phyloP scores from a whole-genome alignment of 2,113 vertebrate species.

The Urocitellus parryii region DNA sequence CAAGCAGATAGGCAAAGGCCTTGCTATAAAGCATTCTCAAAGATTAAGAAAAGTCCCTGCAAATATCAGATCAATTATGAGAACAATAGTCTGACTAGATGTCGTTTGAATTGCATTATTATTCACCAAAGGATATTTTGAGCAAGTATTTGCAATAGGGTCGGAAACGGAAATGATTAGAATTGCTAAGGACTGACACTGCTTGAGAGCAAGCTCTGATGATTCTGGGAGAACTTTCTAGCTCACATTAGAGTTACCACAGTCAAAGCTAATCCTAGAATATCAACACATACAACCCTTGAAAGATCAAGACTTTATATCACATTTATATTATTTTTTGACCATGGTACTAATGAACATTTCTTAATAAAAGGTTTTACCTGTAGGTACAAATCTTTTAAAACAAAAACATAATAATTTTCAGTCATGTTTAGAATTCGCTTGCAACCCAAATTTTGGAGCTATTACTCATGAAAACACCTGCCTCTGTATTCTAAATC shows the following conservation, averaged over 20 bases:
- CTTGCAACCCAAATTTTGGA: not conserved
- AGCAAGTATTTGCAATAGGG: not conserved
- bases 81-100: constrained; percentile 63
- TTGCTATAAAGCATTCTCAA: constrained; percentile 47
- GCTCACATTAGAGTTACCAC: not conserved
- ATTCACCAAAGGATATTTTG: constrained; percentile 49
- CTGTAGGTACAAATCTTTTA: not conserved
- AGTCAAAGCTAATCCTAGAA: not conserved
- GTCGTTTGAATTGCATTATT: constrained; percentile 47
- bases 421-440: not conserved
- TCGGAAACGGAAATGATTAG: not conserved
- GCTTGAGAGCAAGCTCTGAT: not conserved
- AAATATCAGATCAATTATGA: constrained; percentile 79
- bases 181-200: not conserved
- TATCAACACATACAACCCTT: not conserved
- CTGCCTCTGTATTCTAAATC: no score
- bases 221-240: not conserved
- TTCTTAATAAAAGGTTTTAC: not conserved
- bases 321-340: not conserved
- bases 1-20: constrained; percentile 18
- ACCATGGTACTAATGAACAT: not conserved
- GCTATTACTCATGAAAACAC: not conserved
- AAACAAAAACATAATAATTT: not conserved
- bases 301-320: not conserved
- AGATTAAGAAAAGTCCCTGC: constrained; percentile 58